Evolutionary conservation across 2,888 invertebrate species (phyloP).

Genomic region (Leucoptera coffeella): DNA sequence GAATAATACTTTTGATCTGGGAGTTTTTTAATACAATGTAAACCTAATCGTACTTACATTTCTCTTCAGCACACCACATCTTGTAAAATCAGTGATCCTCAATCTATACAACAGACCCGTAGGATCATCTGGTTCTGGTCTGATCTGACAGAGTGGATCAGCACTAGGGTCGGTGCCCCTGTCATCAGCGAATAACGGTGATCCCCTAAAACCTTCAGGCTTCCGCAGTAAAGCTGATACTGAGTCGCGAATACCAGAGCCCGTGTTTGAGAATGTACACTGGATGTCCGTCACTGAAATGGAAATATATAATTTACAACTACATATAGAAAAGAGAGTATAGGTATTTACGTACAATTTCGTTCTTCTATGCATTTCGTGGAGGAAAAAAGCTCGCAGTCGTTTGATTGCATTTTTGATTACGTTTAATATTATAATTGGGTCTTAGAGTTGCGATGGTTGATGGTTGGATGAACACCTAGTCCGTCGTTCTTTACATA

Average conservation of each 20-base stretch:
- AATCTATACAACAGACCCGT: constrained; percentile 68
- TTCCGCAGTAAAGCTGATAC: constrained; percentile 73
- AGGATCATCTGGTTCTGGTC: constrained; percentile 65
- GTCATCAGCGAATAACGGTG: constrained; percentile 82
- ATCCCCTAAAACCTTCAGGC: constrained; percentile 78
- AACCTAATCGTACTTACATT: constrained; percentile 58
- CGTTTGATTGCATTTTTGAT: no score
- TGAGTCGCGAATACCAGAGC: constrained; percentile 55
- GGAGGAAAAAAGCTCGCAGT: no score
- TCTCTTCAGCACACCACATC: constrained; percentile 77
- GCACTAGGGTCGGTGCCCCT: constrained; percentile 66
- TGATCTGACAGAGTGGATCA: constrained; percentile 73
- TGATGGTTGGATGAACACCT: no score
- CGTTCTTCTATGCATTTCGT: no score
- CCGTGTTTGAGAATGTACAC: constrained; percentile 63
- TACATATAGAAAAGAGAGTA: no score
- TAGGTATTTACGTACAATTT: no score
- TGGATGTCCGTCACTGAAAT: constrained; percentile 76
- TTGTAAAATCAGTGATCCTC: constrained; percentile 70
- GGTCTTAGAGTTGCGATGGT: no score
- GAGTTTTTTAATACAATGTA: no score
- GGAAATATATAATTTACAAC: constrained; percentile 1
- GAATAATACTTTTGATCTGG: no score
- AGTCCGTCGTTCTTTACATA: no score
- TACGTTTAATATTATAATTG: no score